These are phyloP conservation scores for Drosophila kanapiae DNA, from an alignment of 1,140 invertebrate species.

Conservation along the genomic window DNA sequence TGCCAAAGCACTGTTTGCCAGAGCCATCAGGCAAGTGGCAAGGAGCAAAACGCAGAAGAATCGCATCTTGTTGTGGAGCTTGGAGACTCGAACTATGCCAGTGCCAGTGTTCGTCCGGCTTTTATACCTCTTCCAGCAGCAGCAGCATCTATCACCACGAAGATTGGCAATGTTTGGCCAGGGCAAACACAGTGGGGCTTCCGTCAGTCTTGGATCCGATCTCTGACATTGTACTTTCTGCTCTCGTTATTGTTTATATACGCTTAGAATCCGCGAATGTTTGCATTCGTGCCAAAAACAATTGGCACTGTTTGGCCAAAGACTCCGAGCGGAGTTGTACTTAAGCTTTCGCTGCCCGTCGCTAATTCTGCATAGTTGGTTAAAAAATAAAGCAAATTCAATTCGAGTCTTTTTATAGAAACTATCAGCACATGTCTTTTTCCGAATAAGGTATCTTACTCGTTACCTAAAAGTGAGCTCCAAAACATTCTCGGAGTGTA, in stretches of 20 bases:
- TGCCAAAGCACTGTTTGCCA: too few relatives aligned
- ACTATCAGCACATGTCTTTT: too few relatives aligned
- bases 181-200: neutral
- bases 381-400: too few relatives aligned
- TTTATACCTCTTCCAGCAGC: conserved; percentile 1
- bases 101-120: neutral
- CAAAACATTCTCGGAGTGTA: too few relatives aligned
- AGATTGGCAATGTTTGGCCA: neutral
- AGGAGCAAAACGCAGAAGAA: conserved; percentile 2
- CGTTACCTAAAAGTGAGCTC: too few relatives aligned
- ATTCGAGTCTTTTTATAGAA: too few relatives aligned
- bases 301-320: conserved; percentile 4
- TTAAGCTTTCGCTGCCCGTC: too few relatives aligned
- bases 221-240: neutral
- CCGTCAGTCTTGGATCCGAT: neutral
- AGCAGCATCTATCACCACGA: neutral
- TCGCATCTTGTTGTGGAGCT: conserved; percentile 1
- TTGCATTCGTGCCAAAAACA: neutral
- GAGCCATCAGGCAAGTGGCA: neutral
- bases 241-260: neutral
- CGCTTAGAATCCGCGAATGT: conserved; percentile 3
- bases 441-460: too few relatives aligned
- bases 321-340: too few relatives aligned
- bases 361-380: too few relatives aligned
- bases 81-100: neutral